Evolutionary conservation across 1,140 invertebrate species (phyloP).

Genomic region (Stenopsyche tienmushanensis): DNA sequence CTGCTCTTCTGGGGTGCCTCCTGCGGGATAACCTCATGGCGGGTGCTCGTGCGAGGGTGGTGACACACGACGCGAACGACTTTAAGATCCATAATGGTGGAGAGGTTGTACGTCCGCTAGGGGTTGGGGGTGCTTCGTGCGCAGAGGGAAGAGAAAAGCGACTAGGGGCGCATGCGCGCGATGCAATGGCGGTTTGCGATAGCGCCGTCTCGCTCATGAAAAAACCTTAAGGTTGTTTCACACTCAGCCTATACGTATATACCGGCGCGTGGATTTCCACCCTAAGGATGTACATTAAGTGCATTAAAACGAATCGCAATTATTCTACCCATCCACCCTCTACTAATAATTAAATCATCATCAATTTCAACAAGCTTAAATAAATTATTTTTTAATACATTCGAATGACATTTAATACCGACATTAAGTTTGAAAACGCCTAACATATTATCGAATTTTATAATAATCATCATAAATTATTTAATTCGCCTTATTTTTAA

Average conservation of each 20-base stretch:
- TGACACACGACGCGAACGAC: background rate
- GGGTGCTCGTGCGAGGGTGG: too few relatives aligned
- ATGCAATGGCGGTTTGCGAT: slow-evolving; percentile 13
- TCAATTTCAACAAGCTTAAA: too few relatives aligned
- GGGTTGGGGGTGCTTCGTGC: slow-evolving; percentile 3
- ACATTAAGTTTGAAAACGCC: too few relatives aligned
- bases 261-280: background rate
- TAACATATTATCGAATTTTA: too few relatives aligned
- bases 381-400: too few relatives aligned
- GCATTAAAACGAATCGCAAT: too few relatives aligned
- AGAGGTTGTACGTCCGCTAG: background rate
- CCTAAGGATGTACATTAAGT: too few relatives aligned
- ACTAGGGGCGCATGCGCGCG: background rate
- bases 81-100: background rate
- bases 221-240: background rate
- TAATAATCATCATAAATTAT: too few relatives aligned
- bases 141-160: slow-evolving; percentile 7
- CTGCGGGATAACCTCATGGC: background rate
- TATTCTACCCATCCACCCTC: too few relatives aligned
- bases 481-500: too few relatives aligned
- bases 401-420: too few relatives aligned
- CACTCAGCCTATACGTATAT: background rate
- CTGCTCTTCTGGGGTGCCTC: background rate
- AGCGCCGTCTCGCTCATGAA: background rate
- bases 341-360: too few relatives aligned